Percentiles rank a stretch among this genome's conserved stretches.
phyloP scores from a whole-genome alignment of 2,797 vertebrate genomes.

The Rhinichthys osculus region DNA sequence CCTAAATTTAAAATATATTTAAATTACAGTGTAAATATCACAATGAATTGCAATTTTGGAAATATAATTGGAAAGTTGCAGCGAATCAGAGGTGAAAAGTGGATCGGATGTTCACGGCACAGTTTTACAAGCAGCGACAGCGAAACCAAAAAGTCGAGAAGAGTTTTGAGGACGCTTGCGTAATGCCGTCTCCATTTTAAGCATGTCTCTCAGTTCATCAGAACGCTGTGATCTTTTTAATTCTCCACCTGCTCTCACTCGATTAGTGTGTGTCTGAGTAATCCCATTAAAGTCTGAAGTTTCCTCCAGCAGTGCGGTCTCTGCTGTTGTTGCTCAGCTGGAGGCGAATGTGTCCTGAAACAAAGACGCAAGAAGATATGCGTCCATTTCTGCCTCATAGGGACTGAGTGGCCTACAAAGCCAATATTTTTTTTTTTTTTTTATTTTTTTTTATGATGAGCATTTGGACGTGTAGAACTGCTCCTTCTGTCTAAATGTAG shows the following conservation, averaged over 20 bases:
- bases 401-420: neutral
- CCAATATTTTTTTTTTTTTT: neutral
- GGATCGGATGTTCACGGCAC: neutral
- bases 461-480: conserved; percentile 1
- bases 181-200: conserved; percentile 1
- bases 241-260: conserved; percentile 50
- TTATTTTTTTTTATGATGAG: neutral
- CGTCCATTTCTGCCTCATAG: conserved; percentile 16
- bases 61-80: neutral
- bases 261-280: conserved; percentile 50
- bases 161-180: conserved; percentile 5
- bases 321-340: conserved; percentile 13
- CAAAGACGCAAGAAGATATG: conserved; percentile 6
- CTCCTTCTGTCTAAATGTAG: neutral
- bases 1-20: neutral
- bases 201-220: conserved; percentile 1
- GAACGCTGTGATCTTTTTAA: conserved; percentile 49
- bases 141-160: neutral
- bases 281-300: conserved; percentile 54
- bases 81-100: neutral
- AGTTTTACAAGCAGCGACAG: neutral
- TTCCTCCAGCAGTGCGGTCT: conserved; percentile 24
- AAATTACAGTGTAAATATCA: neutral
- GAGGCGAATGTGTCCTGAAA: conserved; percentile 31
- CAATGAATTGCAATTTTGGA: neutral